Evolutionary conservation across 2,797 vertebrate species (phyloP).

Genomic region (Anableps anableps): DNA sequence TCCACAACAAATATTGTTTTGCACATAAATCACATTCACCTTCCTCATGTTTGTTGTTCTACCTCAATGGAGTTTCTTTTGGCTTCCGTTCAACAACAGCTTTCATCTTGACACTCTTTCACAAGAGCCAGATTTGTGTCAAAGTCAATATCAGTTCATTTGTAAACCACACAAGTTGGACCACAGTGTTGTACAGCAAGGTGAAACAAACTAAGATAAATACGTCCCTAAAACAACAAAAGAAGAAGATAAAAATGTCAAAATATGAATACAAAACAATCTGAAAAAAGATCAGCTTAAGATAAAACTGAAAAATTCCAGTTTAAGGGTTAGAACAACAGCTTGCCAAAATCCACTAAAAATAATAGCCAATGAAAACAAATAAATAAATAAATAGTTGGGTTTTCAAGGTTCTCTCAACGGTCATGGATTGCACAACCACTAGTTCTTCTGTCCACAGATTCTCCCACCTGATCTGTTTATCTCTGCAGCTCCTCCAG

Average conservation of each 20-base stretch:
- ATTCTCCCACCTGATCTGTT: not conserved
- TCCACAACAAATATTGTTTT: not conserved
- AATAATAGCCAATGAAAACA: not conserved
- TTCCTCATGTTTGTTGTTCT: not conserved
- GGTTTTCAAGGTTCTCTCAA: too few species aligned
- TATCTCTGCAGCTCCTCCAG: not conserved
- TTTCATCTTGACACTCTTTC: not conserved
- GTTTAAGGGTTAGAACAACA: not conserved
- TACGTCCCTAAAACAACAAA: not conserved
- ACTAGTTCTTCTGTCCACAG: not conserved
- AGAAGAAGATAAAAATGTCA: not conserved
- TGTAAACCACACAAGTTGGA: not conserved
- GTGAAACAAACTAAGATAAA: not conserved
- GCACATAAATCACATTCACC: not conserved
- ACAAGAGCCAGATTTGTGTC: not conserved
- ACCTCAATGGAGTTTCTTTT: not conserved
- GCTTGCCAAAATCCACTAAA: not conserved
- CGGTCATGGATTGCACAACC: too few species aligned
- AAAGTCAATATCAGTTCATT: not conserved
- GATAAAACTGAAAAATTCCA: not conserved
- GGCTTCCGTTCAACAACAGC: not conserved
- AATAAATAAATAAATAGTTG: not conserved
- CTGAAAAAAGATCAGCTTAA: not conserved
- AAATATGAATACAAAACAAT: not conserved
- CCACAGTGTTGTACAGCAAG: not conserved